These are phyloP conservation scores for Limnephilus marmoratus DNA, from an alignment of 2,888 invertebrate species.

Conservation along the genomic window DNA sequence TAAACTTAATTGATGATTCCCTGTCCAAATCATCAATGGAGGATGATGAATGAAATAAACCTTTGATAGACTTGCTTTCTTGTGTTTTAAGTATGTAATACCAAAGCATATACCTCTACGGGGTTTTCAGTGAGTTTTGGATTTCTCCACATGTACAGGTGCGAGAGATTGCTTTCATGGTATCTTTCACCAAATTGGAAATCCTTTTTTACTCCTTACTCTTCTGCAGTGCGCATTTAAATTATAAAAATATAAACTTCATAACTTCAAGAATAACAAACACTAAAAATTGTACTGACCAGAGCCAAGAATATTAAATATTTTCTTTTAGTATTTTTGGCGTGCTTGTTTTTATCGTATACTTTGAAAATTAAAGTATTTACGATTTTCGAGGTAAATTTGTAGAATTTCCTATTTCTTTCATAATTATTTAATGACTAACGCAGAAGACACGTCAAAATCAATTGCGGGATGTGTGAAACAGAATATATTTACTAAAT, in stretches of 20 bases:
- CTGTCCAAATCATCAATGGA: conserved; percentile 22
- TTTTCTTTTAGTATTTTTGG: no score
- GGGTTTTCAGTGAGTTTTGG: no score
- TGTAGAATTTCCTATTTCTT: not conserved
- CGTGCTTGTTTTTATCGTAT: not conserved
- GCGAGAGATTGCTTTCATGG: no score
- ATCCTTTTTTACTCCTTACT: no score
- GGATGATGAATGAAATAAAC: conserved; percentile 14
- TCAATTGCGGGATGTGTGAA: no score
- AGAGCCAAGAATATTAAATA: not conserved
- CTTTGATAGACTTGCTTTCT: not conserved
- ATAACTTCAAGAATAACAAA: not conserved
- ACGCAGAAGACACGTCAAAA: no score
- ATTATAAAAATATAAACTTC: not conserved
- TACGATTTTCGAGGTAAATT: not conserved
- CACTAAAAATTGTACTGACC: not conserved
- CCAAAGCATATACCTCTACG: not conserved
- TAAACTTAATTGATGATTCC: conserved; percentile 17
- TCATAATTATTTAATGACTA: no score
- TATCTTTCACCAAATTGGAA: no score
- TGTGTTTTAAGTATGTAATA: not conserved
- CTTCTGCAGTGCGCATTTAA: no score
- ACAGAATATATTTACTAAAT: no score
- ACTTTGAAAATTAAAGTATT: not conserved
- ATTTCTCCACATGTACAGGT: no score